phyloP scores from a whole-genome alignment of 23 tunicate species.

The Styela clava region DNA sequence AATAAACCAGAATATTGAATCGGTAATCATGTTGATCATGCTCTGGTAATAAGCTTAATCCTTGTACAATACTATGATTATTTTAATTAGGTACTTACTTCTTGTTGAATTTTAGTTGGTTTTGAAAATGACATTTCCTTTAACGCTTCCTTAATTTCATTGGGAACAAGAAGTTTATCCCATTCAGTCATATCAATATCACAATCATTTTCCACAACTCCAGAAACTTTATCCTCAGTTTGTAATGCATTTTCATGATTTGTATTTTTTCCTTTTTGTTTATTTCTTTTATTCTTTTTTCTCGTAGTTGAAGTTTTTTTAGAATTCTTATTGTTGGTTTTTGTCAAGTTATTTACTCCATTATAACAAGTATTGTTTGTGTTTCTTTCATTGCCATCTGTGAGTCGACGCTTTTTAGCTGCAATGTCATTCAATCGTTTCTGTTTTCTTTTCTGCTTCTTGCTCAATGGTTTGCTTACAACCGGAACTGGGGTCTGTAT shows the following conservation, averaged over 20 bases:
- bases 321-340: not conserved
- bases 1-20: too few species aligned
- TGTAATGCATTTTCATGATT: not conserved
- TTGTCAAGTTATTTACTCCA: not conserved
- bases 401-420: not conserved
- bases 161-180: constrained; percentile 58
- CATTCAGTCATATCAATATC: constrained; percentile 55
- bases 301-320: too few species aligned
- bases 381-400: not conserved
- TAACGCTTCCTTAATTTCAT: constrained; percentile 44
- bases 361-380: not conserved
- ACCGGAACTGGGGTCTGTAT: not conserved
- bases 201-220: not conserved
- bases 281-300: not conserved
- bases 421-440: constrained; percentile 19
- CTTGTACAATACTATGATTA: too few species aligned
- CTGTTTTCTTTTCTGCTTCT: not conserved
- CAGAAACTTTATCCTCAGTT: not conserved
- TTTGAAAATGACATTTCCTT: constrained; percentile 46
- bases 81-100: constrained; percentile 43
- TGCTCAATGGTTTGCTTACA: not conserved
- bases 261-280: not conserved
- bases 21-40: too few species aligned
- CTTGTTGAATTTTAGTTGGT: constrained; percentile 79
- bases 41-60: too few species aligned